Evolutionary conservation across 2,888 invertebrate species (phyloP).

Genomic region (Eupithecia tripunctaria): DNA sequence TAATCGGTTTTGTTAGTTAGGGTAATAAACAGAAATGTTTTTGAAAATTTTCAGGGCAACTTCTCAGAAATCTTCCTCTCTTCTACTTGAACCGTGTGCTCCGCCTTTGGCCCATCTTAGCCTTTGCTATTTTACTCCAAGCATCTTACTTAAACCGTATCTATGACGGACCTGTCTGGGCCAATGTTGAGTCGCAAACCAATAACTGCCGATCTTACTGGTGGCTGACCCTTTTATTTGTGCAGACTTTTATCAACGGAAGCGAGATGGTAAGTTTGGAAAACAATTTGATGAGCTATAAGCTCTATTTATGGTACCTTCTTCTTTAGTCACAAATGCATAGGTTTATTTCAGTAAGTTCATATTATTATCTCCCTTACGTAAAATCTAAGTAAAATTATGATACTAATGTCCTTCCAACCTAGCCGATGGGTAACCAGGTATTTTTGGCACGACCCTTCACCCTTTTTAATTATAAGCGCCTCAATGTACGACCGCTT

Average conservation of each 20-base stretch:
- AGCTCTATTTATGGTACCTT: too few relatives aligned
- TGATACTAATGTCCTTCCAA: too few relatives aligned
- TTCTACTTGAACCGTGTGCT: conserved; percentile 67
- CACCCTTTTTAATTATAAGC: too few relatives aligned
- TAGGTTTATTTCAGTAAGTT: too few relatives aligned
- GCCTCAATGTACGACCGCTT: too few relatives aligned
- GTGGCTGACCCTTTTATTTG: conserved; percentile 4
- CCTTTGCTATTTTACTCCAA: conserved; percentile 59
- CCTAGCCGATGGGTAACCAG: too few relatives aligned
- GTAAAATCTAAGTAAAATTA: too few relatives aligned
- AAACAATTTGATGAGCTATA: not conserved
- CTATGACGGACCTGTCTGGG: not conserved
- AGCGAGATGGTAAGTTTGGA: not conserved
- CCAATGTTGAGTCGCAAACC: not conserved
- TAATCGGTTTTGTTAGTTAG: too few relatives aligned
- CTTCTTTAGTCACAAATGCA: too few relatives aligned
- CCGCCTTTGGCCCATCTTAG: conserved; percentile 65
- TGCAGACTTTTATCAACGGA: not conserved
- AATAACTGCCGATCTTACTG: not conserved
- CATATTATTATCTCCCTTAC: too few relatives aligned
- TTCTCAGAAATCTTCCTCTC: conserved; percentile 61
- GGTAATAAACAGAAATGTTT: too few relatives aligned
- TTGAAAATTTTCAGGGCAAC: conserved; percentile 44
- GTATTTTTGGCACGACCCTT: too few relatives aligned
- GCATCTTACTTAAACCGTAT: conserved; percentile 46